phyloP scores from a whole-genome alignment of 2,113 vertebrate species.

The Semnornis frantzii region DNA sequence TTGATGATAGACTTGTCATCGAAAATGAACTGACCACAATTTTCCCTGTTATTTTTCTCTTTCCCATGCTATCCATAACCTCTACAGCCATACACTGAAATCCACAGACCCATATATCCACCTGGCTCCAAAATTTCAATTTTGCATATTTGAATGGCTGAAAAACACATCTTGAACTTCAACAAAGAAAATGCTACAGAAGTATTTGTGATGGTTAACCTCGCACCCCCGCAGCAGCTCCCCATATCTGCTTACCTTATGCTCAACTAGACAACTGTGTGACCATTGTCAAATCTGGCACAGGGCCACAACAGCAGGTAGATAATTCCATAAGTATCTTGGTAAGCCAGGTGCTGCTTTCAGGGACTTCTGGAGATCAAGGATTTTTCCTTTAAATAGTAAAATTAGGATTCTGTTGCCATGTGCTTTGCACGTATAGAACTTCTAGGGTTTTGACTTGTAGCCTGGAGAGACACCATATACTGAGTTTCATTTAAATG shows the following conservation, averaged over 20 bases:
- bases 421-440: background rate
- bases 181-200: background rate
- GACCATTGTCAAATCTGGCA: background rate
- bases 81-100: background rate
- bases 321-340: background rate
- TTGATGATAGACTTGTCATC: background rate
- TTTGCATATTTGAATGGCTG: background rate
- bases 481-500: background rate
- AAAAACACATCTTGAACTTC: background rate
- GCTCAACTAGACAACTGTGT: background rate
- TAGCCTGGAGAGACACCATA: background rate
- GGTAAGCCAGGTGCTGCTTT: background rate
- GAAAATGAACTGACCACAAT: background rate
- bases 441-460: background rate
- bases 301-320: background rate
- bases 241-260: background rate
- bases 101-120: background rate
- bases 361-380: background rate
- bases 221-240: background rate
- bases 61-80: background rate
- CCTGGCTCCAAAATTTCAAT: background rate
- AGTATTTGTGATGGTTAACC: background rate
- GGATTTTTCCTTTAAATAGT: background rate
- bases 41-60: background rate
- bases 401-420: background rate